These are phyloP conservation scores for Melangyna quadrimaculata DNA, from an alignment of 2,888 invertebrate species.

Conservation along the genomic window DNA sequence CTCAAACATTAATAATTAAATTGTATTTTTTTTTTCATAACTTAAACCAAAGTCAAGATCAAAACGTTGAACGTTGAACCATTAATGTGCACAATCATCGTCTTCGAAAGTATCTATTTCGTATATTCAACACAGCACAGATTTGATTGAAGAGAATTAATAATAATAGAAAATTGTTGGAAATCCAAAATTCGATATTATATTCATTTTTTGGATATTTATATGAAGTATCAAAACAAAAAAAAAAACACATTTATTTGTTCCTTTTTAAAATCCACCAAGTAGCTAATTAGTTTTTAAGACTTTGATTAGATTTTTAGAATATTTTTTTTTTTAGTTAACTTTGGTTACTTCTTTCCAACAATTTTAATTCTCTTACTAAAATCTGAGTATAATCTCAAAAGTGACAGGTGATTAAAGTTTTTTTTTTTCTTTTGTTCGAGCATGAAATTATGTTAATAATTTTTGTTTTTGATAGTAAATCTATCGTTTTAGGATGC, in stretches of 20 bases:
- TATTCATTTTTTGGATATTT: slow-evolving; percentile 24
- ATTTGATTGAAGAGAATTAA: slow-evolving; percentile 66
- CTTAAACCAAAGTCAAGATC: slow-evolving; percentile 18
- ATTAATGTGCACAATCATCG: slow-evolving; percentile 80
- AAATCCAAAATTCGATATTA: background rate
- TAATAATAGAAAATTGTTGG: slow-evolving; percentile 41
- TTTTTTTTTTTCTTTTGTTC: slow-evolving; percentile 1
- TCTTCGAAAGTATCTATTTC: slow-evolving; percentile 18
- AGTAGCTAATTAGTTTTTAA: background rate
- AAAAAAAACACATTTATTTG: background rate
- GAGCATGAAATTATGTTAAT: slow-evolving; percentile 36
- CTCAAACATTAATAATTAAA: background rate
- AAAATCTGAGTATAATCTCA: slow-evolving; percentile 49
- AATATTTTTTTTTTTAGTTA: background rate
- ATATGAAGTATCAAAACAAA: slow-evolving; percentile 35
- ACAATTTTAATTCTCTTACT: slow-evolving; percentile 67
- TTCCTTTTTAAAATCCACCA: background rate
- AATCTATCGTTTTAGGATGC: too few relatives aligned
- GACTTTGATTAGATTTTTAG: background rate
- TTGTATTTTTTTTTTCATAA: slow-evolving; percentile 9
- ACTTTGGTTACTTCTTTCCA: slow-evolving; percentile 51
- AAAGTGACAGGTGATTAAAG: slow-evolving; percentile 52
- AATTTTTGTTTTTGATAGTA: too few relatives aligned
- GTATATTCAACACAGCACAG: slow-evolving; percentile 27
- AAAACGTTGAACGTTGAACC: slow-evolving; percentile 80